Evolutionary conservation across 2,888 invertebrate species (phyloP), one percentile per base, ranked within the genome.

Genomic region (Lordiphosa fenestrarum): DNA sequence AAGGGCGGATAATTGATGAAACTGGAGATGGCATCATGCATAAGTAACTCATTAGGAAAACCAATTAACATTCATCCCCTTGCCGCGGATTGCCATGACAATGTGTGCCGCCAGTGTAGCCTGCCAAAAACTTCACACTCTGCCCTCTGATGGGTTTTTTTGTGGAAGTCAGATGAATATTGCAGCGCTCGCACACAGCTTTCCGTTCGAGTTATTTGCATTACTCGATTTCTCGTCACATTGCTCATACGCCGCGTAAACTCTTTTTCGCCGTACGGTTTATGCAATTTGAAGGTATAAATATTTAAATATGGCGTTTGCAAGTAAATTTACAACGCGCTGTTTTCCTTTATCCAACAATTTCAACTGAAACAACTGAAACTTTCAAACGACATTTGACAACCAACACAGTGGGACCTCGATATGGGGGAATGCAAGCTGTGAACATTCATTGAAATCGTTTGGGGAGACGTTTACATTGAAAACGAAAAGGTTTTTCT

Each of bases 291-390:
- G 42, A 57, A 53, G 40, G 50, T 53, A 60, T 69, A 71, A 65
- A 71, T 77, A 77, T 81, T 73, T 77, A 37, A 71, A 68, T 30
- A 55, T 53, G 49, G 46, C 54, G 67, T 67, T 67, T 62, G 40
- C 53, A 61, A 59, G 60, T 58, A 46, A 39, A 58, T 57, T 56
- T 55, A 49, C 36, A 56, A 23, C 23, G 6, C 42, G 2, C 36
- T 61, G 46, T 38, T 48, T 53, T 15, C 15, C 15, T 1, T 3
- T n/a, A n/a, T 12, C 23, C 25, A 25, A 30, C 60, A 51, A 60
- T 52, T 51, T 52, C 12, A 44, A 40, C 6, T 37, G 50, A 50
- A 56, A 33, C 54, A 56, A 25, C 36, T 39, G 51, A 37, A 25
- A 40, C 30, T 52, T 37, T 33, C 37, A 50, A 46, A 19, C 41